Conservation (phyloP, 2,797 vertebrate species). For the Cyprinodon diabolis region DNA sequence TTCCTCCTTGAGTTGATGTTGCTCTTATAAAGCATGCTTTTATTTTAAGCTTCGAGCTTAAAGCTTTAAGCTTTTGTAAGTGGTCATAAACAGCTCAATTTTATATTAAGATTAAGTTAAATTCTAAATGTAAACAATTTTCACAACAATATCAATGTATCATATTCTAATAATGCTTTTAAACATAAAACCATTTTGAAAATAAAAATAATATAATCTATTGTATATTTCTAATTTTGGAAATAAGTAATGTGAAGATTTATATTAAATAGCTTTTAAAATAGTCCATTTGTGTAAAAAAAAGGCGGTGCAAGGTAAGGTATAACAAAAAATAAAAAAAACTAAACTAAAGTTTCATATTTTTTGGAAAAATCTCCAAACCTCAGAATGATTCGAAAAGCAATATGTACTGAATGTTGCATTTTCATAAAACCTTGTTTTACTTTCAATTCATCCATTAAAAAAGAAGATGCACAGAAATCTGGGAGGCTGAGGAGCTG, state of each 20-base stretch:
- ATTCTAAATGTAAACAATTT: too few relatives aligned
- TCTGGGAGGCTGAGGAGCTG: conserved; percentile 44
- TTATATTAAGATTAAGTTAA: too few relatives aligned
- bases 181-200: too few relatives aligned
- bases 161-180: too few relatives aligned
- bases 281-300: conserved; percentile 11
- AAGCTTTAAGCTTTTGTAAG: neutral
- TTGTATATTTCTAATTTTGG: too few relatives aligned
- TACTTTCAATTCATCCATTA: conserved; percentile 15
- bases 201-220: too few relatives aligned
- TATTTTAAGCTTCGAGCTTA: neutral
- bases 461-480: conserved; percentile 48
- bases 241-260: neutral
- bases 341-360: neutral
- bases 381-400: neutral
- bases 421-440: neutral
- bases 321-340: neutral
- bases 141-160: too few relatives aligned
- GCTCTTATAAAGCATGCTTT: neutral
- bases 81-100: too few relatives aligned
- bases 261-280: neutral
- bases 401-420: conserved; percentile 4
- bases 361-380: neutral
- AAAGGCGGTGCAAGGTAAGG: conserved; percentile 14
- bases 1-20: neutral